Evolutionary conservation across 2,888 invertebrate genomes (phyloP), one percentile per base, ranked within the genome.

Genomic region (Oscheius sp.): DNA sequence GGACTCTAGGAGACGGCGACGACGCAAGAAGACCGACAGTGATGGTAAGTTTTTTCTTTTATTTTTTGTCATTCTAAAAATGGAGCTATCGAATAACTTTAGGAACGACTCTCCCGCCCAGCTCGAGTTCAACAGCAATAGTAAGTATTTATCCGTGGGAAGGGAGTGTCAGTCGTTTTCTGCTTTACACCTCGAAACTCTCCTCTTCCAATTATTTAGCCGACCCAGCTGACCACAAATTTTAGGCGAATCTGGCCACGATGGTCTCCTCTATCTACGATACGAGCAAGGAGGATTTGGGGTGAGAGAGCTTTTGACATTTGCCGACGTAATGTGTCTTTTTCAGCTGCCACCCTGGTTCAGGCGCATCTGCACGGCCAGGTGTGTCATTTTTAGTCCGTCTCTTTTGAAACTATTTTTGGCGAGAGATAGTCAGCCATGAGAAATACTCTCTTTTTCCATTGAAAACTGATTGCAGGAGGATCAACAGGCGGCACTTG

Each of bases 311-410:
- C 45, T 3, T 25, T 15, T 20, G 55, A 17, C 55, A n/a, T n/a
- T 15, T 8, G 31, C 31, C 17, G 17, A 17, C 61, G 61, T 61
- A 61, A 58, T 61, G 42, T 8, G 29, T 42, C 45, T 61, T 61
- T 61, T 61, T 61, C 61, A 61, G 61, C 45, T 27, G 45, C 61
- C 45, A 42, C 45, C 61, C 45, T 45, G 61, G n/a, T 20, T 42
- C 42, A 29, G 42, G n/a, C 25, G 29, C 55, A 33, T 55, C 61
- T 61, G 61, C 45, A 42, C 61, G 29, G 25, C 61, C 61, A 61
- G 61, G 61, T 61, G 61, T 42, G 61, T 29, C 31, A 3, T 10
- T 61, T 23, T 52, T 52, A 4, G 25, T 25, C n/a, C 3, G 15
- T 25, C 50, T 23, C n/a, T 23, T 42, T 20, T 42, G 42, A 42